Conservation (phyloP, 2,113 vertebrate species). For the Odontesthes bonariensis region DNA sequence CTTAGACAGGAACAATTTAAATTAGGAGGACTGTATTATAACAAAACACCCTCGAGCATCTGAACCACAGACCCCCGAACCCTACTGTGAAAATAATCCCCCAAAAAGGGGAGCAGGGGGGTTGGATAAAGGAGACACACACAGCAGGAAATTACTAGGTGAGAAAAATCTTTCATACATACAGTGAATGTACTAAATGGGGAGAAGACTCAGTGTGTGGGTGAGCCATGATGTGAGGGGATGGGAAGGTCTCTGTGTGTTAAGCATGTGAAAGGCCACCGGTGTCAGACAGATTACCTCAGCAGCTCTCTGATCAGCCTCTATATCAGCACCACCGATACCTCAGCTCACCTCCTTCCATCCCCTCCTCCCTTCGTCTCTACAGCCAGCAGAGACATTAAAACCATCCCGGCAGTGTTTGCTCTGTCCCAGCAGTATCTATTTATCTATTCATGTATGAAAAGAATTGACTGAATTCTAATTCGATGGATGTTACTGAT, state of each 20-base stretch:
- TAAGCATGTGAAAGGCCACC: conserved; percentile 35
- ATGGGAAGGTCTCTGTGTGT: conserved; percentile 29
- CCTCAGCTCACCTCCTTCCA: conserved; percentile 19
- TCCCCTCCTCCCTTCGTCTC: background rate
- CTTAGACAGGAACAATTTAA: background rate
- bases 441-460: too few species aligned
- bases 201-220: background rate
- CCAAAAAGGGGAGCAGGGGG: background rate
- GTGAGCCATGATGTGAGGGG: background rate
- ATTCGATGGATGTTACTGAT: background rate
- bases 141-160: background rate
- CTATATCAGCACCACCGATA: conserved; percentile 39
- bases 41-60: background rate
- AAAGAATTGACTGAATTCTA: background rate
- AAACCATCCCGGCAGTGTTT: background rate
- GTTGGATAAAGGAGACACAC: too few species aligned
- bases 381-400: conserved; percentile 13
- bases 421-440: too few species aligned
- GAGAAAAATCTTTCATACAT: background rate
- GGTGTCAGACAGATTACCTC: conserved; percentile 45
- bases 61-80: conserved; percentile 36
- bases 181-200: background rate
- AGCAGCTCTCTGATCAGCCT: conserved; percentile 51
- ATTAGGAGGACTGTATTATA: background rate
- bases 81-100: conserved; percentile 61